These are phyloP conservation scores for Chloroclystis v-ata DNA, from an alignment of 2,888 invertebrate species.

Conservation along the genomic window DNA sequence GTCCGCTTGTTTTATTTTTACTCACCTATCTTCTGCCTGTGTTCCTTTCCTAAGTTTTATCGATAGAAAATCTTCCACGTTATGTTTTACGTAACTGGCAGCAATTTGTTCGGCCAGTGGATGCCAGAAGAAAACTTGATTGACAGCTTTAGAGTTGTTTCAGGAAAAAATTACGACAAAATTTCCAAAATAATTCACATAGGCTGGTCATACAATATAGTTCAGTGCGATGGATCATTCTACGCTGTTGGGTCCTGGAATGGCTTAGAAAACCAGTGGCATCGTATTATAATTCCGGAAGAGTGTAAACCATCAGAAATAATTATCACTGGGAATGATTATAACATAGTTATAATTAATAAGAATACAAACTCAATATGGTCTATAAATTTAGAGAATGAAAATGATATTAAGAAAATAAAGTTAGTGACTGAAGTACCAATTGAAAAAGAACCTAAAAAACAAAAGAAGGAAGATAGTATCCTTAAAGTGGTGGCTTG, in stretches of 20 bases:
- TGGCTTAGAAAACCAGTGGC: conserved; percentile 41
- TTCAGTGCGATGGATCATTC: conserved; percentile 38
- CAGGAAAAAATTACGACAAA: conserved; percentile 26
- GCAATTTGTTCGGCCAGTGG: conserved; percentile 70
- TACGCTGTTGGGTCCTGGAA: conserved; percentile 54
- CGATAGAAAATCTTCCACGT: neutral
- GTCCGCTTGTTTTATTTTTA: too few species aligned
- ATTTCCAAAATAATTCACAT: conserved; percentile 39
- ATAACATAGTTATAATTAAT: conserved; percentile 43
- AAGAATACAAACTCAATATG: conserved; percentile 40
- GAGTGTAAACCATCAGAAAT: conserved; percentile 34
- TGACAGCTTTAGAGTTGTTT: conserved; percentile 39
- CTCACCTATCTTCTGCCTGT: too few species aligned
- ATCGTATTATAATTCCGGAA: conserved; percentile 43
- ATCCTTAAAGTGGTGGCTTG: conserved; percentile 43
- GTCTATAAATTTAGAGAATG: conserved; percentile 44
- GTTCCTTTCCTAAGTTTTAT: conserved; percentile 1
- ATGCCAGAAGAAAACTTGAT: conserved; percentile 36
- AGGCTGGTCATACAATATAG: conserved; percentile 67
- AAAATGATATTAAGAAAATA: conserved; percentile 36
- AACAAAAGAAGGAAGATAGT: conserved; percentile 32
- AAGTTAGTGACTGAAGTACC: conserved; percentile 42
- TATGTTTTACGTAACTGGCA: conserved; percentile 53
- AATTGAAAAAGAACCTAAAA: conserved; percentile 35
- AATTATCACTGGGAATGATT: conserved; percentile 54